Evolutionary conservation across 53 echinoderm and acorn worm species (phyloP).

Genomic region (Crossaster papposus): DNA sequence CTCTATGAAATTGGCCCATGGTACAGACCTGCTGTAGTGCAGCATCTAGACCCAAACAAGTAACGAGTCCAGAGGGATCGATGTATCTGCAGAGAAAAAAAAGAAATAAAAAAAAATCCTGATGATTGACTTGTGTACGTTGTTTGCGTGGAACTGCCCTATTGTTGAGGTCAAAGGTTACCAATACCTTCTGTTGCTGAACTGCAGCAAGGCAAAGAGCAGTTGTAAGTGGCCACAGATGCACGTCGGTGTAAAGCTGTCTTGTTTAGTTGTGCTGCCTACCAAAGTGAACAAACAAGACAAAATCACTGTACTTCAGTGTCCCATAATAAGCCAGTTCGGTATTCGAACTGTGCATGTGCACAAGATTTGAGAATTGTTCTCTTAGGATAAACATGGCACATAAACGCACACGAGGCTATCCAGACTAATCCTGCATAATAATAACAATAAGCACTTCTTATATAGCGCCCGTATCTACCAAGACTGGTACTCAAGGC

Average conservation of each 20-base stretch:
- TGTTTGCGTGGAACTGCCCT: too few species aligned
- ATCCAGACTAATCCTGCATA: too few species aligned
- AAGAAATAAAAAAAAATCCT: neutral
- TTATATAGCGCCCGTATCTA: too few species aligned
- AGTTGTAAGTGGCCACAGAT: slow-evolving; percentile 88
- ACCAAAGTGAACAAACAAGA: neutral
- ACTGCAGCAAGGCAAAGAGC: slow-evolving; percentile 85
- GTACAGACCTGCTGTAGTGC: slow-evolving; percentile 82
- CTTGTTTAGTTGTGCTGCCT: neutral
- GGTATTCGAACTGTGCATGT: too few species aligned
- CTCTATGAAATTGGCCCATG: neutral
- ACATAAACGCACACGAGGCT: too few species aligned
- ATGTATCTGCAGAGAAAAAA: slow-evolving; percentile 75
- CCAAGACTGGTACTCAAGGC: too few species aligned
- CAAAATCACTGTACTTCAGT: neutral
- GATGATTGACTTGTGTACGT: neutral
- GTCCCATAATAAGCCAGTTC: neutral
- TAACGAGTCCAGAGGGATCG: slow-evolving; percentile 89
- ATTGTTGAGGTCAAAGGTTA: neutral
- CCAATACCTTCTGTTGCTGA: slow-evolving; percentile 80
- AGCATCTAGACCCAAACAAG: slow-evolving; percentile 89
- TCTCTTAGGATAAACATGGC: too few species aligned
- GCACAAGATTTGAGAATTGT: too few species aligned
- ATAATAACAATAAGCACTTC: too few species aligned
- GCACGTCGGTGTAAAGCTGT: slow-evolving; percentile 55